Evolutionary conservation across 1,140 invertebrate genomes (phyloP), one percentile per base, ranked within the genome.

Genomic region (Lordiphosa stackelbergi): DNA sequence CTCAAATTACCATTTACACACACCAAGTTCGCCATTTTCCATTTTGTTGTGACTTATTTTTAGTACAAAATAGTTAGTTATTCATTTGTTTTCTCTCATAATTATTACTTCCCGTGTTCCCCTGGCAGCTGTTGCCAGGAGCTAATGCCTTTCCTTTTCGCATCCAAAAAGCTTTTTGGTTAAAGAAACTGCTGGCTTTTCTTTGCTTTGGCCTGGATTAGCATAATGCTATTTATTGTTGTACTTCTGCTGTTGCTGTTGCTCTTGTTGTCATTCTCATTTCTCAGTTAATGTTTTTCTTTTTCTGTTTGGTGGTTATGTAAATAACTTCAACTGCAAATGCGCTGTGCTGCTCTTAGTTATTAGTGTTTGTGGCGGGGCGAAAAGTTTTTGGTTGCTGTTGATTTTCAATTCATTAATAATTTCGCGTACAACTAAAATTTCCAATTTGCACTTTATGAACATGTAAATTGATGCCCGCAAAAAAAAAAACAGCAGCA

Each of bases 211-310:
- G 66, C 43, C 57, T 62, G 54, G 66, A 81, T 79, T 81, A 79
- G 75, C 69, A 81, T 79, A 81, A 81, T 79, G 70, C 74, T 81
- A 79, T 79, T 79, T 79, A 79, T 71, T 71, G 68, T 71, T 71
- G 68, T 68, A 59, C 64, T 66, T 57, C 24, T 46, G 24, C 43
- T 31, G 28, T 19, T 2, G 19, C 19, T 28, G 24, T 31, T 31
- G 28, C 28, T 31, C 28, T 62, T 47, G 68, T 66, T 66, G 63
- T 57, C 64, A 61, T 70, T 57, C 53, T 28, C 63, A 49, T 61
- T 69, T 54, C 53, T 19, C 66, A 61, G 62, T 66, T 70, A 66
- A 70, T 69, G 52, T 61, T 66, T 31, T 31, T 31, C 28, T 31
- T 31, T 31, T 31, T 31, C 28, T 31, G 28, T 6, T 31, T 31